Conservation (phyloP, 2,113 vertebrate genomes). For the Diadophis punctatus region DNA sequence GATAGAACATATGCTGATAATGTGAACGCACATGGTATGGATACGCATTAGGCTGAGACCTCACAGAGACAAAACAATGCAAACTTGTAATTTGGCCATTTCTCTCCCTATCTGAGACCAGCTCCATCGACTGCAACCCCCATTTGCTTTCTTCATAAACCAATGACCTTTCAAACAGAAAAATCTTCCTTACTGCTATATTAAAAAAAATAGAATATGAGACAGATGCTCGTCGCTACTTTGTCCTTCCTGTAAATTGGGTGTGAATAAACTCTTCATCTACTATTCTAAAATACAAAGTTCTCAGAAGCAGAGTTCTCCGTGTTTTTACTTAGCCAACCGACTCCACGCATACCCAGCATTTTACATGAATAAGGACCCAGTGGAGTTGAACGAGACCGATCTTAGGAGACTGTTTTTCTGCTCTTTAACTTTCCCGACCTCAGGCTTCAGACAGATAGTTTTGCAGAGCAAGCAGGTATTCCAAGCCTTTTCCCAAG, state of each 20-base stretch:
- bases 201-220: not conserved
- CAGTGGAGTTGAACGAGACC: not conserved
- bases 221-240: not conserved
- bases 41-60: not conserved
- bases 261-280: not conserved
- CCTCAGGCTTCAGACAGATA: conserved; percentile 13
- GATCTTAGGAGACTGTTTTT: not conserved
- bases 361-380: not conserved
- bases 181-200: not conserved
- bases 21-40: not conserved
- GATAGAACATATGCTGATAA: not conserved
- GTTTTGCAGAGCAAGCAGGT: conserved; percentile 31
- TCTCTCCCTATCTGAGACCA: not conserved
- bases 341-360: accelerated
- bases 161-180: not conserved
- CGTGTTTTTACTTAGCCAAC: conserved; percentile 25
- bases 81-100: not conserved
- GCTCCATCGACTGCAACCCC: not conserved
- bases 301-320: not conserved
- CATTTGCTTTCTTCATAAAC: not conserved
- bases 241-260: too few relatives aligned
- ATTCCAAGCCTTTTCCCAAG: conserved; percentile 25
- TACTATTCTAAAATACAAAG: not conserved
- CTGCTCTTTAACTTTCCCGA: conserved; percentile 11
- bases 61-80: not conserved